phyloP scores from a whole-genome alignment of 2,113 vertebrate species.

The Corydoras sp. region DNA sequence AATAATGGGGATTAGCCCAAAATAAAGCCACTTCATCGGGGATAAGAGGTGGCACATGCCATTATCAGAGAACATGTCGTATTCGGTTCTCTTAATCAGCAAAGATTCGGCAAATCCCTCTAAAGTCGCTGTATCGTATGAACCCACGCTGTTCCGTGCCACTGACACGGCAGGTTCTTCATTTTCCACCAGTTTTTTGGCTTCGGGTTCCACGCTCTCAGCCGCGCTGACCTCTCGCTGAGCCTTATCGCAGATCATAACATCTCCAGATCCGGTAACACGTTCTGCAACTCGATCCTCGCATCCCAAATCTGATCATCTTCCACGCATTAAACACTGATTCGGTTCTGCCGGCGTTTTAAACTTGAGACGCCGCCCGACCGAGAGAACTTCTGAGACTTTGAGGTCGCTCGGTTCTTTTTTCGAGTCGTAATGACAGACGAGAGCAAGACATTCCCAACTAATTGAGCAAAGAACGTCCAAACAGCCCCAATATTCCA shows the following conservation, averaged over 20 bases:
- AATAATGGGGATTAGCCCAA: constrained; percentile 9
- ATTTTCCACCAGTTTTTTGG: no score
- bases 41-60: constrained; percentile 15
- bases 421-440: constrained; percentile 16
- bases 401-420: neutral
- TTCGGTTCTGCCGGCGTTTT: no score
- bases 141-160: neutral
- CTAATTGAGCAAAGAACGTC: neutral
- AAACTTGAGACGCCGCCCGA: neutral
- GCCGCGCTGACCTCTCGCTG: neutral
- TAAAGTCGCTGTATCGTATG: constrained; percentile 13
- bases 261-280: no score
- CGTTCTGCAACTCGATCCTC: no score
- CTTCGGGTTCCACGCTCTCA: neutral
- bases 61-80: constrained; percentile 1
- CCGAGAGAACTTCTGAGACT: neutral
- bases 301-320: no score
- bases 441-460: constrained; percentile 5
- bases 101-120: constrained; percentile 15
- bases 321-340: no score
- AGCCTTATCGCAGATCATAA: no score
- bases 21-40: constrained; percentile 3
- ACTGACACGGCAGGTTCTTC: neutral
- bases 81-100: constrained; percentile 19
- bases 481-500: neutral